Conservation (phyloP, 2,797 vertebrate species). For the Peromyscus attwateri region DNA sequence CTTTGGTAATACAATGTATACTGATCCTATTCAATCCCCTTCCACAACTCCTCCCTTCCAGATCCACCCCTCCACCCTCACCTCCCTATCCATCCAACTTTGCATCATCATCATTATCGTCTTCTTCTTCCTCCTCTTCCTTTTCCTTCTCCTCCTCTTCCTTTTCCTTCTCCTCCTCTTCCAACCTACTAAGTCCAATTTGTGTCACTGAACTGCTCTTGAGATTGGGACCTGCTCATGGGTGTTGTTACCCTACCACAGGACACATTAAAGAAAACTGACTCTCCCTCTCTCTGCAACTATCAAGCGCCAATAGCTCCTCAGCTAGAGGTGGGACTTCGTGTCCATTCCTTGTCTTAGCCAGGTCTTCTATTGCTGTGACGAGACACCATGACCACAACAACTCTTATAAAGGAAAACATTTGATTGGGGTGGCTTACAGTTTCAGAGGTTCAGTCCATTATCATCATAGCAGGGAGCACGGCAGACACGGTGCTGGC, state of each 20-base stretch:
- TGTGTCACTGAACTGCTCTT: background rate
- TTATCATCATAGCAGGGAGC: background rate
- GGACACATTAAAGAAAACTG: background rate
- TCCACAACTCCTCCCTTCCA: background rate
- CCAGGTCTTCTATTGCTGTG: too few relatives aligned
- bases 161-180: background rate
- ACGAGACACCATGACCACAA: background rate
- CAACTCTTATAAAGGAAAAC: background rate
- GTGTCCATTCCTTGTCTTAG: background rate
- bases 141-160: background rate
- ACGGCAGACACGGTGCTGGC: background rate
- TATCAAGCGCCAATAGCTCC: background rate
- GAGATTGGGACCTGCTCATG: too few relatives aligned
- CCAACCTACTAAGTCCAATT: background rate
- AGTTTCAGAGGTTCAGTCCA: background rate
- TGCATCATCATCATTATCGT: background rate
- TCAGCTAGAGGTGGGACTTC: background rate
- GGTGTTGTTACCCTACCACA: background rate
- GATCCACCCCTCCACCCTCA: background rate
- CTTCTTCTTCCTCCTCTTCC: fast-evolving
- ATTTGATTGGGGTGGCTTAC: background rate
- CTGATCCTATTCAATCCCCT: background rate
- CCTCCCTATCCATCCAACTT: background rate
- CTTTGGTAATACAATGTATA: background rate
- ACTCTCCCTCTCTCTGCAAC: background rate